Evolutionary conservation across 1,140 invertebrate species (phyloP).

Genomic region (Aricia agestis): DNA sequence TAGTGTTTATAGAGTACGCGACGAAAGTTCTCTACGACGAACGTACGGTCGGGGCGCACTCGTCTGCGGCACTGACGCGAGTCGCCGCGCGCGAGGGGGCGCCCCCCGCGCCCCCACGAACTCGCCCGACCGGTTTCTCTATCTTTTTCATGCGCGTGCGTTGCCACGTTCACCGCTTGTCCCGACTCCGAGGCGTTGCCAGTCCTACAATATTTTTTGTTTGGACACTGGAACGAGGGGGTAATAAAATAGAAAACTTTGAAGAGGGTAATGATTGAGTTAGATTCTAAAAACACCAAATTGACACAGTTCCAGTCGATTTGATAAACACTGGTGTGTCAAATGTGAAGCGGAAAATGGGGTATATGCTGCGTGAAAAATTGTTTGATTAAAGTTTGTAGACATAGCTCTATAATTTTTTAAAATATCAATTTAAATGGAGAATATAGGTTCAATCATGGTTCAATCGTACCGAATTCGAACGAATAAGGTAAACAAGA

Average conservation of each 20-base stretch:
- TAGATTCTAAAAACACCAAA: constrained; percentile 23
- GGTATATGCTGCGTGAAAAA: background rate
- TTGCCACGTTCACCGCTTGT: constrained; percentile 50
- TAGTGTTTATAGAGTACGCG: constrained; percentile 46
- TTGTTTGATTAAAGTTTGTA: background rate
- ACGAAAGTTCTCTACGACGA: constrained; percentile 25
- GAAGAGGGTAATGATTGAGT: constrained; percentile 39
- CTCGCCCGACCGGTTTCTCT: constrained; percentile 58
- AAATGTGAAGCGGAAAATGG: constrained; percentile 1
- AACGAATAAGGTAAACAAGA: constrained; percentile 19
- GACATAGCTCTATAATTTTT: too few relatives aligned
- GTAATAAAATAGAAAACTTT: constrained; percentile 65
- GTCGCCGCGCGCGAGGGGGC: constrained; percentile 34
- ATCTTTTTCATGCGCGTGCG: constrained; percentile 65
- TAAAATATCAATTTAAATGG: background rate
- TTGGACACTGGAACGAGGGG: constrained; percentile 66
- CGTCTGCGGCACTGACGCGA: constrained; percentile 54
- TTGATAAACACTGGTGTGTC: background rate
- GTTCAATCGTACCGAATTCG: background rate
- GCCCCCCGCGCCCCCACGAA: constrained; percentile 43
- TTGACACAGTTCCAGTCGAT: background rate
- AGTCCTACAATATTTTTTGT: constrained; percentile 65
- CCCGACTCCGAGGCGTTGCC: constrained; percentile 44
- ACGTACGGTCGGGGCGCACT: constrained; percentile 46
- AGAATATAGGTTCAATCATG: background rate